phyloP scores from a whole-genome alignment of 2,888 invertebrate genomes.

The Callosobruchus maculatus region DNA sequence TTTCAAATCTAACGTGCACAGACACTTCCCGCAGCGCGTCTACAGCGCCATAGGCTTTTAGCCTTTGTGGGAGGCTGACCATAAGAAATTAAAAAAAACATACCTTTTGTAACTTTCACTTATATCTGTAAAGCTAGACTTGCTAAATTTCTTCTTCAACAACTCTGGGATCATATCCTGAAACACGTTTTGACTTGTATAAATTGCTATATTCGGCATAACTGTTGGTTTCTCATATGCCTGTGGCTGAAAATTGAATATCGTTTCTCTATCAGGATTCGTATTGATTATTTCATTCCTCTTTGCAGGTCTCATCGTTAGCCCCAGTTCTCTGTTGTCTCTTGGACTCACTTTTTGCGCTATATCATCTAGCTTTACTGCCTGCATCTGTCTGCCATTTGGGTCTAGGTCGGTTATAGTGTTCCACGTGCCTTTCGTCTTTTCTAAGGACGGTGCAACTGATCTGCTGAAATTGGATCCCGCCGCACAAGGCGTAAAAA shows the following conservation, averaged over 20 bases:
- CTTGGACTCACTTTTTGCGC: neutral
- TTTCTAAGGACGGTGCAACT: neutral
- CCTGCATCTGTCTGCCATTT: neutral
- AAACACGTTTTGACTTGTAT: constrained; percentile 20
- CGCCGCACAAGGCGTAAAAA: constrained; percentile 16
- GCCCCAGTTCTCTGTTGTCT: neutral
- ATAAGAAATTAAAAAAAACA: too few species aligned
- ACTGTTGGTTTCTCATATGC: neutral
- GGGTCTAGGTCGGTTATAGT: neutral
- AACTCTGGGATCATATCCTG: constrained; percentile 14
- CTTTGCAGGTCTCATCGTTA: neutral
- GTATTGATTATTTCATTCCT: constrained; percentile 16
- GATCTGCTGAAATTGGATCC: constrained; percentile 10
- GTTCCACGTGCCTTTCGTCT: neutral
- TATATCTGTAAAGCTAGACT: constrained; percentile 13
- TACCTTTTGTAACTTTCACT: neutral
- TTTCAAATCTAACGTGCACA: too few species aligned
- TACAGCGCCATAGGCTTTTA: too few species aligned
- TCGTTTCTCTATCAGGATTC: constrained; percentile 15
- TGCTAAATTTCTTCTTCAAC: constrained; percentile 13
- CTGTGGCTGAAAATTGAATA: constrained; percentile 8
- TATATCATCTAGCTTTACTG: neutral
- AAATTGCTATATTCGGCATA: constrained; percentile 20
- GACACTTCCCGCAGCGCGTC: too few species aligned
- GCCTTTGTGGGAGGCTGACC: too few species aligned